Base-by-base conservation (phyloP, 2,113 vertebrate species). In the Anarhynchus alexandrinus region DNA sequence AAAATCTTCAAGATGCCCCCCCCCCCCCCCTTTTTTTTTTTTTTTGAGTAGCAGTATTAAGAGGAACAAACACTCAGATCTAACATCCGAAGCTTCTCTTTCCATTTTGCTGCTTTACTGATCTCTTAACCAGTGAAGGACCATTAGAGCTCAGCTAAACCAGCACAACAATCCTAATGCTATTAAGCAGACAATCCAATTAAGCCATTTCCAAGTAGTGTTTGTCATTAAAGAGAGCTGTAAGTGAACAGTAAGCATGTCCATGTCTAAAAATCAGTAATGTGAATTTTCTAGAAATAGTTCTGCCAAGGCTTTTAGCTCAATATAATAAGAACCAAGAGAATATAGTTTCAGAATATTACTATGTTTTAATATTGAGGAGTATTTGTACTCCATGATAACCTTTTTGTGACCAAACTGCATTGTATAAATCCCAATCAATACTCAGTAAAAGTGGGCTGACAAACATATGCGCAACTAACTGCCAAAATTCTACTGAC, bases 151-250 rank as follows among this genome's bases (percentile, higher is more conserved):
- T 94, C 91, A 92, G 80, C 91, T 95, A 97, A 97, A 94, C 88
- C 90, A 94, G 88, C 87, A 90, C 73, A 76, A 61, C 86, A 66
- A 84, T 58, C 97, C 93, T 97, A 97, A 98, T 97, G 85, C 90
- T 93, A 96, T 97, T 97, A 97, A 82, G 94, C 65, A 88, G 71
- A 76, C 93, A 97, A 97, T 97, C 97, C 96, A 97, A 96, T 98
- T 96, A 97, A 88, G 78, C 61, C 94, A 90, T 95, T 97, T 96
- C 94, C 86, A 97, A 96, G 97, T 96, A 54, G 91, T 59, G 87
- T 88, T 96, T 97, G 92, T 96, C 93, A 96, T 97, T 97, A 97
- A 96, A 94, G 93, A 84, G 81, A 96, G 93, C 94, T 96, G 83
- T 79, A 95, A 97, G 90, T 77, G 95, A 93, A 82, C 91, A 95